Evolutionary conservation across 2,888 invertebrate species (phyloP).

Genomic region (Strigamia transsilvanica): DNA sequence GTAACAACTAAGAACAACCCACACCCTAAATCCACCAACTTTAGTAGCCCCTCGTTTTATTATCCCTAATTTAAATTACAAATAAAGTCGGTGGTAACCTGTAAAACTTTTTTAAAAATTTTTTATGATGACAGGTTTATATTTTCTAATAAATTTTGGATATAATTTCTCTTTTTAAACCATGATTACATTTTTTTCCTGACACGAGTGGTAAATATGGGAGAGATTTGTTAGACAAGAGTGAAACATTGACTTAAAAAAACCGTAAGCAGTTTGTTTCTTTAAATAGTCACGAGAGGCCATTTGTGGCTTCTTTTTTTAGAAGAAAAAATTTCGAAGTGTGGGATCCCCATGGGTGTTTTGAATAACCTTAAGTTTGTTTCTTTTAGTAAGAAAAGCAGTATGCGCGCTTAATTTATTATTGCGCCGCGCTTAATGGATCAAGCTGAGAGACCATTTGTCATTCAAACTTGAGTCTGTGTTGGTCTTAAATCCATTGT

Average conservation of each 20-base stretch:
- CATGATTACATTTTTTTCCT: not conserved
- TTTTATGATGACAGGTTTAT: constrained; percentile 11
- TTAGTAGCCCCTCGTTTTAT: not conserved
- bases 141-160: constrained; percentile 15
- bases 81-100: not conserved
- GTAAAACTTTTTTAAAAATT: not conserved
- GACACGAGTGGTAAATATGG: not conserved
- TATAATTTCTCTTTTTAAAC: not conserved
- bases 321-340: not conserved
- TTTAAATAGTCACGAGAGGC: constrained; percentile 36
- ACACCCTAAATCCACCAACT: not conserved
- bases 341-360: constrained; percentile 34
- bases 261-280: constrained; percentile 13
- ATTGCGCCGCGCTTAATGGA: constrained; percentile 6
- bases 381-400: constrained; percentile 28
- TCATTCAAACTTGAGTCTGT: constrained; percentile 19
- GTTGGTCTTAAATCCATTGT: not conserved
- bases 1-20: not conserved
- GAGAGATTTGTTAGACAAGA: constrained; percentile 29
- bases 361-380: constrained; percentile 36
- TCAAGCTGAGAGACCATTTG: constrained; percentile 21
- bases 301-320: constrained; percentile 9
- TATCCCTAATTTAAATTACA: constrained; percentile 31
- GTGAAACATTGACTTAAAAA: constrained; percentile 14
- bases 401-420: constrained; percentile 36